A percentile compares a stretch with the other conserved stretches of the same genome.
Evolutionary conservation across 2,113 vertebrate species (phyloP).

Genomic region (Chloroceryle aenea): DNA sequence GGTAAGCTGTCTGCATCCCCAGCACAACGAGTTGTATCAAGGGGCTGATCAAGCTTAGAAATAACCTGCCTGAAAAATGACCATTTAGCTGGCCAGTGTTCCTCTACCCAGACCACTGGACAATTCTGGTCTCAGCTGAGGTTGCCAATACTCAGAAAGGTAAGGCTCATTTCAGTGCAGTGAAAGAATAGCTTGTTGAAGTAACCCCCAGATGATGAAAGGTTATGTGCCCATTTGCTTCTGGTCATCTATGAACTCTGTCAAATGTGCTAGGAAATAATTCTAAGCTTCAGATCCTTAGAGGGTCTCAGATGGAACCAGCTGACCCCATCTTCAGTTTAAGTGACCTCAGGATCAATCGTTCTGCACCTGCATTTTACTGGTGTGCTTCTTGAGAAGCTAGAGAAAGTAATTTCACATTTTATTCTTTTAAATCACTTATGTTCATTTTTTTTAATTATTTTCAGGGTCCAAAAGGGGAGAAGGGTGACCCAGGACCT

Average conservation of each 20-base stretch:
- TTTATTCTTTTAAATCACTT: neutral
- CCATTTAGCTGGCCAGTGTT: neutral
- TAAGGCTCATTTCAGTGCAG: neutral
- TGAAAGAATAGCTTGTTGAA: neutral
- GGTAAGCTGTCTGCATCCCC: neutral
- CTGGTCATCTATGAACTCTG: neutral
- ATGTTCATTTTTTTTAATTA: neutral
- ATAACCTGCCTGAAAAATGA: neutral
- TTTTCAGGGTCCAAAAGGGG: constrained; percentile 85
- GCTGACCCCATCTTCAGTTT: neutral
- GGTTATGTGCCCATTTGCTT: neutral
- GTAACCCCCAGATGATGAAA: neutral
- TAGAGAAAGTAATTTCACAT: neutral
- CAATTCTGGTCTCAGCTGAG: neutral
- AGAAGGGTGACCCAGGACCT: constrained; percentile 83
- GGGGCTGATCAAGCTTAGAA: neutral
- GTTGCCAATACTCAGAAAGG: neutral
- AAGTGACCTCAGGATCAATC: neutral
- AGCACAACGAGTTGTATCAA: neutral
- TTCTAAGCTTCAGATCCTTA: neutral
- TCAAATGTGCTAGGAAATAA: neutral
- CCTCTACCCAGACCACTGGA: neutral
- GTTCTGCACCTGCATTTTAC: neutral
- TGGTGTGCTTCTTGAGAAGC: neutral
- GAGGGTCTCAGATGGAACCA: neutral